These are phyloP conservation scores for Peromyscus californicus DNA, from an alignment of 2,113 vertebrate species.

Conservation along the genomic window DNA sequence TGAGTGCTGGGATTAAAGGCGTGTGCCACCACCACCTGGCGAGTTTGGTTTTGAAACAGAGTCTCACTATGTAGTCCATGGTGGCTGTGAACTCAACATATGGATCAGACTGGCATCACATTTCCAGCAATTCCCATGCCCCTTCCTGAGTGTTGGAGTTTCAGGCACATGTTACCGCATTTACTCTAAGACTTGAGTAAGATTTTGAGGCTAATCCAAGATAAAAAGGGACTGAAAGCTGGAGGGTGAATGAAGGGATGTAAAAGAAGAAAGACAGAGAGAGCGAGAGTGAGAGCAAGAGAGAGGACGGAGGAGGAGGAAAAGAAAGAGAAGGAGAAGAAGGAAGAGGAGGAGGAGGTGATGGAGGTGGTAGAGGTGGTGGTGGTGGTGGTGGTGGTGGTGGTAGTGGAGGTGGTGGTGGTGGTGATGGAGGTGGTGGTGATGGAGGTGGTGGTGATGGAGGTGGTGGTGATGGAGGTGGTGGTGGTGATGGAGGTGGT, in stretches of 20 bases:
- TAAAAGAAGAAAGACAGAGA: not conserved
- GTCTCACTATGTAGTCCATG: not conserved
- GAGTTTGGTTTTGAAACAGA: not conserved
- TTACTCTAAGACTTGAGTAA: not conserved
- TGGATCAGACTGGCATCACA: not conserved
- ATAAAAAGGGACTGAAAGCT: not conserved
- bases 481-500: too few species aligned
- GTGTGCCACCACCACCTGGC: fast-evolving
- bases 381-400: too few species aligned
- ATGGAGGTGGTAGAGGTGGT: too few species aligned
- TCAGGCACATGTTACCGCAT: not conserved
- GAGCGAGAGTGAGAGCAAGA: not conserved
- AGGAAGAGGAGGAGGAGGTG: fast-evolving
- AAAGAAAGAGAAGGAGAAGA: too few species aligned
- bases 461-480: not conserved
- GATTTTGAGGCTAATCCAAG: slow-evolving; percentile 1
- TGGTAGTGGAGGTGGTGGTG: not conserved
- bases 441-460: not conserved
- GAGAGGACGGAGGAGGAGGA: not conserved
- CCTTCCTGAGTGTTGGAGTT: not conserved
- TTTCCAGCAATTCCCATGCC: not conserved
- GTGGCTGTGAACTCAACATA: not conserved
- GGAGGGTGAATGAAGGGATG: not conserved
- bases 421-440: too few species aligned
- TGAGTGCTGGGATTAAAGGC: not conserved